These are phyloP conservation scores for Exocentrus adspersus DNA, from an alignment of 2,888 invertebrate species.

Conservation along the genomic window DNA sequence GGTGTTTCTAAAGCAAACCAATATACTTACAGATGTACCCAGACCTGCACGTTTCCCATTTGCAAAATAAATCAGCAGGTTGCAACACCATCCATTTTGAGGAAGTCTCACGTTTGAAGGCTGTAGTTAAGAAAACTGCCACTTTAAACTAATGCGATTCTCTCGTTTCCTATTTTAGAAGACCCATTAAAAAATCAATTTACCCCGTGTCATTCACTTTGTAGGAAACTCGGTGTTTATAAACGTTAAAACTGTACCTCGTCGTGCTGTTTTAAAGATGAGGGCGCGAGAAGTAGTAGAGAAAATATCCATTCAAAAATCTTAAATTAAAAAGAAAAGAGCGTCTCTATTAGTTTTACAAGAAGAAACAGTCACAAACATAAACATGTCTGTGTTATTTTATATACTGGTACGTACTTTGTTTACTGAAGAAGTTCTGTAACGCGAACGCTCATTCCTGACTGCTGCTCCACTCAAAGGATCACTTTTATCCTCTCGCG, in stretches of 20 bases:
- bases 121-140: neutral
- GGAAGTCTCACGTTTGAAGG: neutral
- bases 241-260: neutral
- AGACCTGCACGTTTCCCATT: neutral
- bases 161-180: conserved; percentile 3
- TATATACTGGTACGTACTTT: too few species aligned
- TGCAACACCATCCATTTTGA: neutral
- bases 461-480: neutral
- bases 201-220: neutral
- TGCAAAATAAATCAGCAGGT: neutral
- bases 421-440: too few species aligned
- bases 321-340: too few species aligned
- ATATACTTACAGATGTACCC: neutral
- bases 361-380: too few species aligned
- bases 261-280: too few species aligned
- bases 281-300: too few species aligned
- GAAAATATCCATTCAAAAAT: too few species aligned
- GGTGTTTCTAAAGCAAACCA: neutral
- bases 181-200: conserved; percentile 1
- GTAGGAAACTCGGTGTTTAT: neutral
- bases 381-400: too few species aligned
- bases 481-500: conserved; percentile 1
- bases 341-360: too few species aligned
- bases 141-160: conserved; percentile 3
- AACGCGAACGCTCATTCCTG: neutral